Conservation (phyloP, 2,888 invertebrate species). For the Graphium colonna region DNA sequence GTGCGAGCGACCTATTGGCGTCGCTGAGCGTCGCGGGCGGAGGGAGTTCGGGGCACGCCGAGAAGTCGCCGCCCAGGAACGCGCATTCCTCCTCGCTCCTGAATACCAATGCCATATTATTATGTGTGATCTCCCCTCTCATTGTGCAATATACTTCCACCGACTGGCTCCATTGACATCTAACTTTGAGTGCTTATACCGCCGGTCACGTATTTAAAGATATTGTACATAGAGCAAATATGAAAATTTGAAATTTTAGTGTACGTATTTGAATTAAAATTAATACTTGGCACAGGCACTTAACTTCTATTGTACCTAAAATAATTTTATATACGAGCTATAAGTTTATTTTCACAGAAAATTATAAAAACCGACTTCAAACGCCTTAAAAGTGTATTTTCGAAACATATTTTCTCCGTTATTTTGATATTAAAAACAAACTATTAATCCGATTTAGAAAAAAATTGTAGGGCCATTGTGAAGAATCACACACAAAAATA, state of each 20-base stretch:
- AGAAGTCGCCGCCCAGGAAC: constrained; percentile 62
- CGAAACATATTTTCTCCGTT: too few species aligned
- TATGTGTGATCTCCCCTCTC: constrained; percentile 69
- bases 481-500: too few species aligned
- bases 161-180: constrained; percentile 54
- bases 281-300: neutral
- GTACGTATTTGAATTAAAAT: too few species aligned
- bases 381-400: too few species aligned
- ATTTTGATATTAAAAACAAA: too few species aligned
- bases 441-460: too few species aligned
- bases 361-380: too few species aligned
- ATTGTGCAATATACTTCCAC: constrained; percentile 60
- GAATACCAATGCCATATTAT: constrained; percentile 76
- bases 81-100: constrained; percentile 67
- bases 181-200: constrained; percentile 49
- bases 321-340: too few species aligned
- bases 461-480: too few species aligned
- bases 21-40: constrained; percentile 34
- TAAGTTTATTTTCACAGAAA: too few species aligned
- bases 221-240: constrained; percentile 1
- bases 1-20: constrained; percentile 6
- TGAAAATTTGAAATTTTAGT: too few species aligned
- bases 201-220: constrained; percentile 51
- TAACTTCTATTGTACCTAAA: too few species aligned
- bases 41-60: constrained; percentile 47